Base-by-base conservation (phyloP, 2,888 invertebrate genomes). In the Eugnorisma glareosa region DNA sequence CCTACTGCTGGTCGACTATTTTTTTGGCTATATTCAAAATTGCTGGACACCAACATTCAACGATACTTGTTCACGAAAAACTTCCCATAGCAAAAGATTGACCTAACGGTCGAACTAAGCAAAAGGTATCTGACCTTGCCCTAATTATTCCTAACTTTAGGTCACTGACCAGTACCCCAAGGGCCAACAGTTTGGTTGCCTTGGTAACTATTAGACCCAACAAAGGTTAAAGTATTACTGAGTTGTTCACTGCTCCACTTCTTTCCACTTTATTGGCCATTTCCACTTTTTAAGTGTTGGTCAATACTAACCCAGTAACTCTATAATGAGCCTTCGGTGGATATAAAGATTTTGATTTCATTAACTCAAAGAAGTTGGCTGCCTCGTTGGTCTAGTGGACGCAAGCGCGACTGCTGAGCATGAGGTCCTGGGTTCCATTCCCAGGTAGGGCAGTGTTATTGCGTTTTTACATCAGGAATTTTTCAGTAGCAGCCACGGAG, bases 161-260 rank as follows among this genome's bases (percentile, higher is more conserved):
- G 64, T 15, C 74, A 40, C 13, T 35, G 43, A 2, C 28, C 66
- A 59, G 6, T 21, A 43, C 28, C 24, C 15, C 15, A 8, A 0
- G 28, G 75, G 75, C 35, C 51, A 81, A 73, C 15, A 15, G 18
- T 43, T 35, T 35, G 11, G 75, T 81, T 59, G 11, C 66, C 66
- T 28, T 21, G 35, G 48, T 15, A 40, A 74, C 24, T 43, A 45
- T 18, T 7, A 40, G 8, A 10, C 35, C 28, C 40, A 81, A 74
- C 35, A 73, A 48, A n/a, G 18, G 13, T 1, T 18, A 0, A 24
- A 40, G 31, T 21, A 45, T 31, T 15, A 8, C 18, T 79, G 18
- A 6, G 15, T 8, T 31, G 35, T 15, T 31, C 2, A 0, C 6
- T 66, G 57, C 7, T 15, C 57, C 2, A 57, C 57, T 57, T 28